Conservation (phyloP, 2,797 vertebrate genomes). For the Morelia viridis region DNA sequence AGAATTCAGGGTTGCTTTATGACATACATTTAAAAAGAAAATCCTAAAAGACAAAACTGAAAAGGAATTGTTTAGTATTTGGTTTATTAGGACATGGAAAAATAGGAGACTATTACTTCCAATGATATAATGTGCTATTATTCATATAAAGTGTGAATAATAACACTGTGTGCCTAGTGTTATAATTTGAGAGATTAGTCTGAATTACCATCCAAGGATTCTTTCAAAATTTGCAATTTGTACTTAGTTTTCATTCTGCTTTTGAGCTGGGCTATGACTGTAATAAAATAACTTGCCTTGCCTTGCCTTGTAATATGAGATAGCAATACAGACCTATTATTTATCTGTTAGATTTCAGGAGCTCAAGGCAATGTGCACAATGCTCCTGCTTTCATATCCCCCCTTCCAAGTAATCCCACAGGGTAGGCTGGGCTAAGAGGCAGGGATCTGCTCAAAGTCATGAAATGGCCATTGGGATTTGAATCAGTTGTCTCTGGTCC, state of each 20-base stretch:
- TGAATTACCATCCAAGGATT: neutral
- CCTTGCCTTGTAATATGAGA: neutral
- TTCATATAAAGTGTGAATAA: neutral
- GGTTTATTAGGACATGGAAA: neutral
- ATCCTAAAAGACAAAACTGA: neutral
- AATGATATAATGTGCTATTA: neutral
- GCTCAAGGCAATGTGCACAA: neutral
- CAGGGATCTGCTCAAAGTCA: neutral
- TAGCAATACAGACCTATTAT: neutral
- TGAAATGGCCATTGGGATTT: neutral
- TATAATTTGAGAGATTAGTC: neutral
- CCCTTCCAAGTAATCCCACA: neutral
- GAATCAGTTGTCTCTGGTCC: neutral
- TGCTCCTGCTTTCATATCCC: neutral
- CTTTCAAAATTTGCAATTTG: neutral
- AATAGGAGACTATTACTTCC: neutral
- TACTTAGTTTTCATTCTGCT: neutral
- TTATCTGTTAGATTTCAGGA: neutral
- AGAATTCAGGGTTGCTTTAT: neutral
- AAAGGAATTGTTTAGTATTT: neutral
- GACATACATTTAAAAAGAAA: constrained; percentile 1
- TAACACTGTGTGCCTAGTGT: neutral
- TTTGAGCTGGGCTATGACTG: neutral
- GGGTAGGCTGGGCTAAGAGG: neutral
- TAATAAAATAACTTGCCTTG: neutral